These are phyloP conservation scores for Eutolmus rufibarbis DNA, from an alignment of 2,888 invertebrate genomes.

Conservation along the genomic window DNA sequence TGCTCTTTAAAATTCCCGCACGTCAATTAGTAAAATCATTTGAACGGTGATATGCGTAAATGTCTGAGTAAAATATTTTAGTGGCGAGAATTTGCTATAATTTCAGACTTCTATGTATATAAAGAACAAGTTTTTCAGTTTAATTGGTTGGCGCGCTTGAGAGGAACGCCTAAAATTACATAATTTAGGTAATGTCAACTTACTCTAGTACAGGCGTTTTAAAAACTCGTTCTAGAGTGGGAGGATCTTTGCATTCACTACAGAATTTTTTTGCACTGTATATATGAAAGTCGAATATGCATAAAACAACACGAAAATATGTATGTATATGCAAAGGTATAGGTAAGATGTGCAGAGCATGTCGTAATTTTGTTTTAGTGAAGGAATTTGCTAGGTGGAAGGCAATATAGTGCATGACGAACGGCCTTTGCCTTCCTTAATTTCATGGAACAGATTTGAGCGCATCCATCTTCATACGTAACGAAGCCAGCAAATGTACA, in stretches of 20 bases:
- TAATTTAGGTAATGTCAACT: not conserved
- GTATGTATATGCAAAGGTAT: not conserved
- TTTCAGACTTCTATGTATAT: too few relatives aligned
- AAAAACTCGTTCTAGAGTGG: not conserved
- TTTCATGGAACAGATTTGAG: not conserved
- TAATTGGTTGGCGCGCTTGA: not conserved
- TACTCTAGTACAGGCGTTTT: not conserved
- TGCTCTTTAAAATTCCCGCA: not conserved
- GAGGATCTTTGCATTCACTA: not conserved
- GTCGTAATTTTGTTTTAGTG: not conserved
- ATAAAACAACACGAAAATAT: not conserved
- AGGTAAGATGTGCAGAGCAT: not conserved
- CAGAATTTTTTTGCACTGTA: not conserved
- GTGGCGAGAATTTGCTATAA: not conserved
- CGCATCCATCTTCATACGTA: not conserved
- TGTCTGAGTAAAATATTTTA: not conserved
- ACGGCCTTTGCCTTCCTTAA: not conserved
- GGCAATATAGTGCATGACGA: not conserved
- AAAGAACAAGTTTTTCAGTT: not conserved
- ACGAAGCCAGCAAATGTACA: not conserved
- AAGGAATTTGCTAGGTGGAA: not conserved
- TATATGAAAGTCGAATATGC: not conserved
- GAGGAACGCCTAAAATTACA: not conserved
- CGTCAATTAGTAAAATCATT: constrained; percentile 4
- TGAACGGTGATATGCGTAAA: not conserved